phyloP scores from a whole-genome alignment of 2,113 vertebrate genomes.

The Arvicanthis niloticus region DNA sequence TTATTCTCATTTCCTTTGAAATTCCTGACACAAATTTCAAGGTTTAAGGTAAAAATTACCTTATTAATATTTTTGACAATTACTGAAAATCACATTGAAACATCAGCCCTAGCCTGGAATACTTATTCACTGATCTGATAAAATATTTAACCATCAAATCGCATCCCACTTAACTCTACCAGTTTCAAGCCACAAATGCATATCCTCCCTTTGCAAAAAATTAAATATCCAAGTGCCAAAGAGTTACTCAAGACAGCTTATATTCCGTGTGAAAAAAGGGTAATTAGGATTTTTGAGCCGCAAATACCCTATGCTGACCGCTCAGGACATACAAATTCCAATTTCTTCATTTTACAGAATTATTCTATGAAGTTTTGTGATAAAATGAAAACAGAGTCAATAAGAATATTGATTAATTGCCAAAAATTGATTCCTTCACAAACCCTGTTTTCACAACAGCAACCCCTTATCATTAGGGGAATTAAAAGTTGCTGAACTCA shows the following conservation, averaged over 20 bases:
- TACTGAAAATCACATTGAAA: conserved; percentile 47
- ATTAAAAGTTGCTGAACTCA: conserved; percentile 81
- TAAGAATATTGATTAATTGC: conserved; percentile 64
- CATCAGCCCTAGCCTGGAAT: conserved; percentile 38
- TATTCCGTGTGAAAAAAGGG: conserved; percentile 50
- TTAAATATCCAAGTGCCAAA: conserved; percentile 56
- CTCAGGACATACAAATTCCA: conserved; percentile 21
- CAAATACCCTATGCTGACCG: conserved; percentile 62
- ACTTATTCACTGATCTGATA: conserved; percentile 20
- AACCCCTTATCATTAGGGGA: conserved; percentile 73
- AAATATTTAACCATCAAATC: conserved; percentile 53
- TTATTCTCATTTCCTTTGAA: conserved; percentile 36
- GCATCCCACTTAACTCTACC: conserved; percentile 59
- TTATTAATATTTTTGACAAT: background rate
- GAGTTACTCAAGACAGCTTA: conserved; percentile 58
- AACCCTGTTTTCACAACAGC: conserved; percentile 77
- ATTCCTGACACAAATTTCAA: background rate
- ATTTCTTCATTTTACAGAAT: conserved; percentile 54
- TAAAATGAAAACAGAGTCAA: conserved; percentile 65
- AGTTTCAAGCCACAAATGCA: conserved; percentile 55
- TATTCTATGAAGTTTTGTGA: conserved; percentile 47
- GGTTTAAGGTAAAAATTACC: conserved; percentile 48
- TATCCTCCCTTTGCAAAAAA: conserved; percentile 56
- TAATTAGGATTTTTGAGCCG: conserved; percentile 45
- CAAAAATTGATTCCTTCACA: conserved; percentile 75